These are phyloP conservation scores for Alouatta palliata DNA, from an alignment of 2,113 vertebrate species.

Conservation along the genomic window DNA sequence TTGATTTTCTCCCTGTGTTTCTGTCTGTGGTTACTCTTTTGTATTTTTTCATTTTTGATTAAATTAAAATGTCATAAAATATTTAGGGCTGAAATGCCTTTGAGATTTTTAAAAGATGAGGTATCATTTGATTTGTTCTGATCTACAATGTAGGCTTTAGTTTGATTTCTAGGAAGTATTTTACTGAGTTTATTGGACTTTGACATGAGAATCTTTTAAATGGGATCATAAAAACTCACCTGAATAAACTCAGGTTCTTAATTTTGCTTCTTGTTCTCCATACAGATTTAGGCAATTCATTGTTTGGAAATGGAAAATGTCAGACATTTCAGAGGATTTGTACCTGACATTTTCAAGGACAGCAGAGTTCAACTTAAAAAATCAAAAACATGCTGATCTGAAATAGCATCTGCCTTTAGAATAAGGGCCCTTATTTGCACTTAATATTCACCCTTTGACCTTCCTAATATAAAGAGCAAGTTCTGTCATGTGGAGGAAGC, in stretches of 20 bases:
- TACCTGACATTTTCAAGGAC: constrained; percentile 68
- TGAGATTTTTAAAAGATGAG: not conserved
- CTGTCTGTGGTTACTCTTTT: not conserved
- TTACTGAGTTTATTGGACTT: not conserved
- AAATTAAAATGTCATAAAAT: constrained; percentile 6
- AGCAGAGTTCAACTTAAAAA: constrained; percentile 51
- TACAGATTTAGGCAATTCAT: constrained; percentile 43
- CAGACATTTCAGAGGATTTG: constrained; percentile 65
- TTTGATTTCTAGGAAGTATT: constrained; percentile 36
- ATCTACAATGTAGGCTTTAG: not conserved
- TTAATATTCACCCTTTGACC: not conserved
- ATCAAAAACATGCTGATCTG: not conserved
- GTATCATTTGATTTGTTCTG: not conserved
- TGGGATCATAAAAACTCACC: constrained; percentile 11
- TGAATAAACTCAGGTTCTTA: constrained; percentile 32
- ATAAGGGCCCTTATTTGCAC: not conserved
- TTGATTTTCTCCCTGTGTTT: not conserved
- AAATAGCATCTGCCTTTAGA: constrained; percentile 24
- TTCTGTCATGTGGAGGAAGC: not conserved
- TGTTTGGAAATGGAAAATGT: constrained; percentile 69
- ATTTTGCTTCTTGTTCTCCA: constrained; percentile 43
- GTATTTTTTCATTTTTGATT: not conserved
- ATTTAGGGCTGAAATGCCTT: not conserved
- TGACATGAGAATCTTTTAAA: constrained; percentile 5
- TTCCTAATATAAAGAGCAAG: not conserved